Conservation (phyloP, 2,113 vertebrate genomes). For the Zosterops pallidus region DNA sequence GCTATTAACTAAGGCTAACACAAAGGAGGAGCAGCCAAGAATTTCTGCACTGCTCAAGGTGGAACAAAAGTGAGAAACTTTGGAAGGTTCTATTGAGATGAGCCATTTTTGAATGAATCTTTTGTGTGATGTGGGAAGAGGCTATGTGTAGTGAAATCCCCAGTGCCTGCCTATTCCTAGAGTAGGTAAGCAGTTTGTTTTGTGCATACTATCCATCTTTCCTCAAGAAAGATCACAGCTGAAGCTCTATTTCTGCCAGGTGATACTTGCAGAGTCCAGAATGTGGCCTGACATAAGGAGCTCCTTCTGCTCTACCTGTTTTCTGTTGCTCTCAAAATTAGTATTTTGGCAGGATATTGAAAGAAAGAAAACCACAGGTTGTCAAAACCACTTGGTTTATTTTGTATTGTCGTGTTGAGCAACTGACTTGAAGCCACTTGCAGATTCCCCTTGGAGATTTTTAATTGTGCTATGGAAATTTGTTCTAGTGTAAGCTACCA, state of each 20-base stretch:
- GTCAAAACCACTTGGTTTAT: background rate
- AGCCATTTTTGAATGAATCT: background rate
- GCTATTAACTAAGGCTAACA: background rate
- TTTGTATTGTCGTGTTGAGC: background rate
- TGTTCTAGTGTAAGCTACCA: background rate
- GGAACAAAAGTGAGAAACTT: background rate
- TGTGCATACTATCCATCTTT: background rate
- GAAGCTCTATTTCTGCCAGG: background rate
- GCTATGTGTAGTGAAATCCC: background rate
- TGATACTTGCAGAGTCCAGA: background rate
- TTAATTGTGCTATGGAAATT: background rate
- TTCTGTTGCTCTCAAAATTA: background rate
- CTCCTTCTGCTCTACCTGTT: background rate
- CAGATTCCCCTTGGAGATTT: background rate
- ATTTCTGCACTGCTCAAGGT: background rate
- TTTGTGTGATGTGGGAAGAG: background rate
- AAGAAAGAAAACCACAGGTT: background rate
- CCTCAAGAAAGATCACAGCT: background rate
- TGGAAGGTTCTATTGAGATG: background rate
- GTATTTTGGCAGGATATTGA: background rate
- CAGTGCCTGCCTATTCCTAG: background rate
- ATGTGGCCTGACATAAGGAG: background rate
- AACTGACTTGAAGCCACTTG: background rate
- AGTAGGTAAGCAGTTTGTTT: background rate
- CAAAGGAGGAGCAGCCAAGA: background rate